A percentile compares a stretch with the other conserved stretches of the same genome.
Evolutionary conservation across 2,888 invertebrate genomes (phyloP).

Genomic region (Eucriotettix oculatus): DNA sequence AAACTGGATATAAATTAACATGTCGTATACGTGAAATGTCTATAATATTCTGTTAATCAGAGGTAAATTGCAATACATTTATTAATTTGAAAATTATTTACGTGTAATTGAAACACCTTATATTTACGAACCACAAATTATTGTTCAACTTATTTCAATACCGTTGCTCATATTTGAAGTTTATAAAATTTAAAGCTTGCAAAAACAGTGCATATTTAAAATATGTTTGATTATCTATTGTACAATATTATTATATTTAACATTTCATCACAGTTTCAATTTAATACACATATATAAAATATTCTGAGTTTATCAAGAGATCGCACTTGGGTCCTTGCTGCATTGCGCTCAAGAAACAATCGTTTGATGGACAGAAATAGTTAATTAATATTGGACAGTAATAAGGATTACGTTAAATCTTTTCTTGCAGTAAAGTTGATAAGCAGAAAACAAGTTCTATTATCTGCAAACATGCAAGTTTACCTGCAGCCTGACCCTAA

Average conservation of each 20-base stretch:
- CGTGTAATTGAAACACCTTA: too few species aligned
- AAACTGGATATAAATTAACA: neutral
- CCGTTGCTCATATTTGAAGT: too few species aligned
- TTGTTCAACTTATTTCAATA: too few species aligned
- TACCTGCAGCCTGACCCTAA: neutral
- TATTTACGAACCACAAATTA: too few species aligned
- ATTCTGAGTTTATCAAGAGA: neutral
- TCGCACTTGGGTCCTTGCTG: neutral
- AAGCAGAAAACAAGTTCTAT: neutral
- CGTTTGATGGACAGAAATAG: neutral
- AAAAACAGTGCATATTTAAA: too few species aligned
- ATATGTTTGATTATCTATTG: too few species aligned
- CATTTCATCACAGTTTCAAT: neutral
- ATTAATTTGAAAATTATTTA: too few species aligned
- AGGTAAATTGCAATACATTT: too few species aligned
- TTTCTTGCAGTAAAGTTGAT: neutral
- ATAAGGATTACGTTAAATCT: neutral
- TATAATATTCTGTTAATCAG: too few species aligned
- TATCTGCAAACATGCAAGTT: neutral
- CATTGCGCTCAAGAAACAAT: neutral
- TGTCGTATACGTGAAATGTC: neutral
- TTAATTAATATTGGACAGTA: neutral
- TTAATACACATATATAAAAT: neutral
- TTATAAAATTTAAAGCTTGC: too few species aligned
- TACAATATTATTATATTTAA: too few species aligned